Evolutionary conservation across 2,888 invertebrate species (phyloP).

Genomic region (Troides oblongomaculatus): DNA sequence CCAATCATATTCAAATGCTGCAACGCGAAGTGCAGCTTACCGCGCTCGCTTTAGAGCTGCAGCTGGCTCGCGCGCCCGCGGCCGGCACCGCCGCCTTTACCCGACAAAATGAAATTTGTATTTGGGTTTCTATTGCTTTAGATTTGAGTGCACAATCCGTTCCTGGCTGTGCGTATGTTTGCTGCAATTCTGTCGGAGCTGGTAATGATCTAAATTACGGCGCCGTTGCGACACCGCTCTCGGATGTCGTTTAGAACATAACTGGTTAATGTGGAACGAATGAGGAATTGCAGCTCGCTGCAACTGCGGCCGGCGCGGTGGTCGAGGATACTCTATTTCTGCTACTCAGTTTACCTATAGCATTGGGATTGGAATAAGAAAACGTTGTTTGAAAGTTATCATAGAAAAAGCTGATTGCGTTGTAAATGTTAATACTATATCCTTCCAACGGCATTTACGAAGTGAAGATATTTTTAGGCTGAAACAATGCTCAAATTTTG

Average conservation of each 20-base stretch:
- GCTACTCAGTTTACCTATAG: no score
- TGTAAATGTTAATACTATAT: no score
- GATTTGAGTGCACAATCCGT: constrained; percentile 30
- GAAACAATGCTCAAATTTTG: no score
- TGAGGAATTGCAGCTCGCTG: no score
- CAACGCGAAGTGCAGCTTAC: constrained; percentile 24
- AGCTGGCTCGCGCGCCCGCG: background rate
- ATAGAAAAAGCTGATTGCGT: no score
- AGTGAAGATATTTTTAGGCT: no score
- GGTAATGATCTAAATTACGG: background rate
- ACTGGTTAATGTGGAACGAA: no score
- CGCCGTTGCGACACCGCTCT: background rate
- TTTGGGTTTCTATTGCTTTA: constrained; percentile 33
- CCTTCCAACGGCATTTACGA: no score
- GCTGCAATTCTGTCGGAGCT: constrained; percentile 1
- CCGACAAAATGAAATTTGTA: constrained; percentile 30
- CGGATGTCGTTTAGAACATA: background rate
- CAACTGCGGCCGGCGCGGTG: no score
- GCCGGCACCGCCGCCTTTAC: constrained; percentile 1
- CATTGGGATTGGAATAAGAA: no score
- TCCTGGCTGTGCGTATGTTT: background rate
- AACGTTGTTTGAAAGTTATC: no score
- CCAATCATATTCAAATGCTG: constrained; percentile 30
- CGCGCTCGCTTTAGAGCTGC: constrained; percentile 6
- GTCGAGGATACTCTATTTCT: no score